Percentiles rank a stretch among this genome's conserved stretches.
Conservation (phyloP, 2,888 invertebrate genomes). For the Hymenopus coronatus region DNA sequence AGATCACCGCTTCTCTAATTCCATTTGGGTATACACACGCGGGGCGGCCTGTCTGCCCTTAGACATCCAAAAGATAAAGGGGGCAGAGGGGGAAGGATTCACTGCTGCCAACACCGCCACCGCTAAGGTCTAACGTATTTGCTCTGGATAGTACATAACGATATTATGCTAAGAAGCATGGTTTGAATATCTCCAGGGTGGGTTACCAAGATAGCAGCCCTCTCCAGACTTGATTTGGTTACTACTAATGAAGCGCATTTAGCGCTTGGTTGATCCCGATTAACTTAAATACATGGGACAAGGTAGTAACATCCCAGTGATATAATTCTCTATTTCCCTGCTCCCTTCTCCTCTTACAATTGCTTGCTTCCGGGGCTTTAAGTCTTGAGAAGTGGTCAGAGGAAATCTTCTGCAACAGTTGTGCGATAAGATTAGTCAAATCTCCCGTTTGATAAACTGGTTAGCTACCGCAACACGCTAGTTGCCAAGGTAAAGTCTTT, state of each 20-base stretch:
- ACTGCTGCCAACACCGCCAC: neutral
- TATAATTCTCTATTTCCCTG: slow-evolving; percentile 8
- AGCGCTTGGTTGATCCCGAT: slow-evolving; percentile 21
- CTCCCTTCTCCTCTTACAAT: neutral
- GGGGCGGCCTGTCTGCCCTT: neutral
- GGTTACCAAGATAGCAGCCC: neutral
- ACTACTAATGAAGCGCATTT: slow-evolving; percentile 20
- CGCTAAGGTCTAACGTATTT: neutral
- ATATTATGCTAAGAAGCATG: slow-evolving; percentile 19
- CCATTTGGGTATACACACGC: slow-evolving; percentile 1
- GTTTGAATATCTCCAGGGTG: slow-evolving; percentile 5
- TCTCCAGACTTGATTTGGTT: slow-evolving; percentile 6
- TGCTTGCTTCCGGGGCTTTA: neutral
- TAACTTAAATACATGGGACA: slow-evolving; percentile 14
- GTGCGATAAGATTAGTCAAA: neutral
- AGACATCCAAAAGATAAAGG: neutral
- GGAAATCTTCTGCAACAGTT: neutral
- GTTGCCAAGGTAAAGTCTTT: neutral
- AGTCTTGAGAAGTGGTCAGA: neutral
- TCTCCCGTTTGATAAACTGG: neutral
- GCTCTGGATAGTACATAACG: slow-evolving; percentile 9
- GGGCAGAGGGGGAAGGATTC: neutral
- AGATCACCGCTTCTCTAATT: slow-evolving; percentile 3
- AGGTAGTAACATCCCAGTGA: slow-evolving; percentile 3
- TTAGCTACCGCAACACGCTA: neutral